Base-by-base conservation (phyloP, 1,140 invertebrate species). In the Macrobrachium nipponense region DNA sequence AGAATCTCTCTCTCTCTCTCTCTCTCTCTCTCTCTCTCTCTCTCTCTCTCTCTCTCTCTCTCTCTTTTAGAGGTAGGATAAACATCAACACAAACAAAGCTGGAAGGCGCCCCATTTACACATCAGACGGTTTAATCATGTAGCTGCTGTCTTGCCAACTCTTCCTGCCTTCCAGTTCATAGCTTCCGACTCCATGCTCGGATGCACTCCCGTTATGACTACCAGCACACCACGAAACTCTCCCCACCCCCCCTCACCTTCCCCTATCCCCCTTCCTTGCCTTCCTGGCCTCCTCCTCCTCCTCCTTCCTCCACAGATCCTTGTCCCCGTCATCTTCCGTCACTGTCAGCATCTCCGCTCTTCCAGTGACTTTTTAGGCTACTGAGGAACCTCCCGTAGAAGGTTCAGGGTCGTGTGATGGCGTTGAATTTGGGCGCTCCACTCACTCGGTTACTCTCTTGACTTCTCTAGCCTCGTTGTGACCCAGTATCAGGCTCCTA, bases 71-170 rank as follows among this genome's bases (percentile, higher is more conserved):
- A 36, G 15, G 61, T n/a, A 68, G 27, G n/a, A 68, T 27, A 68
- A 68, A 68, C 64, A 68, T 27, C 64, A n/a, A 68, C n/a, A 62
- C 61, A 62, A 76, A 76, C 73, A 44, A 76, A 20, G 43, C 36
- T 51, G 73, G 14, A 27, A 51, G 27, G 73, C 73, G 73, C 10
- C 73, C 23, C 76, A 61, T 78, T 78, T 78, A 27, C 76, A 61
- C 76, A 78, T 78, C 44, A 78, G 51, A 61, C 76, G 58, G 60
- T 79, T 79, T 79, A 79, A 79, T 79, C 77, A 79, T 62, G 77
- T 64, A 14, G n/a, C n/a, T 18, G 60, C 60, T 27, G 60, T 79
- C 77, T 79, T 79, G 77, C 60, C 77, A 79, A 64, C 58, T 62
- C 77, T 78, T 78, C 51, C 77, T 79, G 77, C 11, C 60, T 79